A percentile compares a stretch with the other conserved stretches of the same genome.
These are phyloP conservation scores for Chelmon rostratus DNA, from an alignment of 2,797 vertebrate genomes.

Conservation along the genomic window DNA sequence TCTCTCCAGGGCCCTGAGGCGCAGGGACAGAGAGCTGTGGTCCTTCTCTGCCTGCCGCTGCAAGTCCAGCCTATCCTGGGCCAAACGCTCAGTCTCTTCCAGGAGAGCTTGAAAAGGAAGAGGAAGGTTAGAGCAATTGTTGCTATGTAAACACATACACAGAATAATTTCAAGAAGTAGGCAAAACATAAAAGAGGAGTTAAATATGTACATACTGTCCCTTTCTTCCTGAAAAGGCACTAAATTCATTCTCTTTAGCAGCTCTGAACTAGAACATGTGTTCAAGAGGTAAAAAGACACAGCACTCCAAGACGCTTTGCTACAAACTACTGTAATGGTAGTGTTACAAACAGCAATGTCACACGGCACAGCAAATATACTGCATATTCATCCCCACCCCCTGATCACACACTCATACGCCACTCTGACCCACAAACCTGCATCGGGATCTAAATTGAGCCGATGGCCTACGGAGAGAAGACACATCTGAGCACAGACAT, in stretches of 20 bases:
- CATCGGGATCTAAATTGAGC: slow-evolving; percentile 77
- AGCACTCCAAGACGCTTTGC: slow-evolving; percentile 52
- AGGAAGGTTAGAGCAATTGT: not conserved
- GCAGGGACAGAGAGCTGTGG: slow-evolving; percentile 85
- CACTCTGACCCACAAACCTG: slow-evolving; percentile 85
- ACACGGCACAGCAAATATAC: slow-evolving; percentile 76
- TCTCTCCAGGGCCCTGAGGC: slow-evolving; percentile 89
- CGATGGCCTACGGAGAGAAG: slow-evolving; percentile 83
- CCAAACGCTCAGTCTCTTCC: slow-evolving; percentile 88
- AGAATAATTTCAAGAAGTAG: not conserved
- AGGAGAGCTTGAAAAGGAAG: slow-evolving; percentile 85
- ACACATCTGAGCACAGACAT: slow-evolving; percentile 77
- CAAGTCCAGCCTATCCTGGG: slow-evolving; percentile 90
- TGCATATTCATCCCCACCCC: slow-evolving; percentile 41
- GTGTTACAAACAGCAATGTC: slow-evolving; percentile 59
- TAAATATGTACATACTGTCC: slow-evolving; percentile 34
- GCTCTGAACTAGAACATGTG: not conserved
- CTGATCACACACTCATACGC: slow-evolving; percentile 51
- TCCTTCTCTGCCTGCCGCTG: slow-evolving; percentile 95
- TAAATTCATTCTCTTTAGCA: slow-evolving; percentile 8
- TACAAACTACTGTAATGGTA: slow-evolving; percentile 43
- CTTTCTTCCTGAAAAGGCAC: slow-evolving; percentile 16
- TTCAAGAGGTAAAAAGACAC: slow-evolving; percentile 46
- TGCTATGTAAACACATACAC: not conserved
- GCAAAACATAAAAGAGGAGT: not conserved